Conservation (phyloP, 2,113 vertebrate genomes). For the Picathartes gymnocephalus region DNA sequence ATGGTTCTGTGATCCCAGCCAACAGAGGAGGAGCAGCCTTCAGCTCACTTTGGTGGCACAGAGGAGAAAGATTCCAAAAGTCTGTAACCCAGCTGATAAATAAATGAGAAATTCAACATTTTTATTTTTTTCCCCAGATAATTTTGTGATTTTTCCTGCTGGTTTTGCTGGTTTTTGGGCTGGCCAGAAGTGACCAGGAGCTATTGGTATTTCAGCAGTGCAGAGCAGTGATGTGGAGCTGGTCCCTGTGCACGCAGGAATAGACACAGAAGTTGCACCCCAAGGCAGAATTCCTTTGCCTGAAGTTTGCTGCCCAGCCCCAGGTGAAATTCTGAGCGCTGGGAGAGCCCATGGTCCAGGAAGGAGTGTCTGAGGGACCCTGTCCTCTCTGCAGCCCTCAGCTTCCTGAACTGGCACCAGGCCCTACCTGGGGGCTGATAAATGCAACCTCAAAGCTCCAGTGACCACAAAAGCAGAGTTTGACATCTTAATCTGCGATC, state of each 20-base stretch:
- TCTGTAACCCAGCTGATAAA: neutral
- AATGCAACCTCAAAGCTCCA: neutral
- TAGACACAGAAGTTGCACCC: accelerated
- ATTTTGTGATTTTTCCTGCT: neutral
- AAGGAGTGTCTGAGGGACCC: too few species aligned
- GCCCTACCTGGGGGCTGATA: neutral
- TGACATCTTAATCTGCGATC: neutral
- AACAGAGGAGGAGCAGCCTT: neutral
- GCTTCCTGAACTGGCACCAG: neutral
- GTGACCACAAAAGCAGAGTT: neutral
- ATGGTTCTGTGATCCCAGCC: neutral
- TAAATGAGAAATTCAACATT: neutral
- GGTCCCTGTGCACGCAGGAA: neutral
- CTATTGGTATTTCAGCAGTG: neutral
- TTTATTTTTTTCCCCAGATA: neutral
- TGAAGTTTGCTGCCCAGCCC: neutral
- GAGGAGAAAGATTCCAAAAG: neutral
- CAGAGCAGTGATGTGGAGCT: accelerated
- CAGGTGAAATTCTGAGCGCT: neutral
- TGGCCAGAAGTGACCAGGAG: neutral
- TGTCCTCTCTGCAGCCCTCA: neutral
- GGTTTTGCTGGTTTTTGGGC: neutral
- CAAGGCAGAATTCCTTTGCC: neutral
- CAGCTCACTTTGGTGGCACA: neutral
- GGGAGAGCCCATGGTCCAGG: accelerated